Conservation (phyloP, 2,888 invertebrate genomes). For the Sinotaia quadrata region DNA sequence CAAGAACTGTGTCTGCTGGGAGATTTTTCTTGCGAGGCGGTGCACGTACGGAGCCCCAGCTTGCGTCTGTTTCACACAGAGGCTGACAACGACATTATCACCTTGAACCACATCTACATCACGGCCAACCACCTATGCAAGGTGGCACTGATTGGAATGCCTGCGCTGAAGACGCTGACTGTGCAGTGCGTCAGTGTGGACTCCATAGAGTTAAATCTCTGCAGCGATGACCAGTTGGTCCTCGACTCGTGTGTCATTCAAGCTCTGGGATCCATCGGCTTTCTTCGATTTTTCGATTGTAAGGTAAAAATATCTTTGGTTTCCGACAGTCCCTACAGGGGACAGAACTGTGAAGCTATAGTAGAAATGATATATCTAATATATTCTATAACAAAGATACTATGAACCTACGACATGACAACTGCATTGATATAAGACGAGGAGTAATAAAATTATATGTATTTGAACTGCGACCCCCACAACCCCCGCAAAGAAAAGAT, state of each 20-base stretch:
- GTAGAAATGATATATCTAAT: too few species aligned
- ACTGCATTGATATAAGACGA: too few species aligned
- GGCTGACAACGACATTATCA: conserved; percentile 55
- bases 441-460: too few species aligned
- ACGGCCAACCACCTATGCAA: conserved; percentile 60
- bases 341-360: too few species aligned
- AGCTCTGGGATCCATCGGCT: conserved; percentile 56
- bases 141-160: conserved; percentile 55
- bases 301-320: conserved; percentile 39
- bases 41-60: conserved; percentile 56
- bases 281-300: conserved; percentile 58
- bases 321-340: too few species aligned
- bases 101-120: conserved; percentile 58
- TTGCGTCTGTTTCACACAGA: conserved; percentile 55
- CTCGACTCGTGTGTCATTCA: conserved; percentile 59
- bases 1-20: conserved; percentile 57
- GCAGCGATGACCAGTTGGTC: conserved; percentile 58
- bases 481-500: too few species aligned
- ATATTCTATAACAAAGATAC: too few species aligned
- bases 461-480: too few species aligned
- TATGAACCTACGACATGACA: too few species aligned
- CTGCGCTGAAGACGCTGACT: conserved; percentile 54
- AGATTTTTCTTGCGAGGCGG: conserved; percentile 56
- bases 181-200: conserved; percentile 62
- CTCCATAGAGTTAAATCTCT: conserved; percentile 57